Conservation (phyloP, 2,797 vertebrate species). For the Emys orbicularis region DNA sequence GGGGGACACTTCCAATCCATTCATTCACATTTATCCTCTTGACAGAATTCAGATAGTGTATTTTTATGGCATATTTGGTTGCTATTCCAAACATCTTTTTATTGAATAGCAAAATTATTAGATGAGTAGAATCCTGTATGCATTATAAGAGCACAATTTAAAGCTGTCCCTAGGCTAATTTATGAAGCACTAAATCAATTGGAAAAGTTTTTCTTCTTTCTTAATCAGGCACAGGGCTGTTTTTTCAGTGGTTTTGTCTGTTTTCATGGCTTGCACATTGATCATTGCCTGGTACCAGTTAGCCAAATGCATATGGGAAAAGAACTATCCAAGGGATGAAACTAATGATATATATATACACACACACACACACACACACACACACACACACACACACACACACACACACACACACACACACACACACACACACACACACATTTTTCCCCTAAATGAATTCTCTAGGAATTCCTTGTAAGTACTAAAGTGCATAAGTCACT, state of each 20-base stretch:
- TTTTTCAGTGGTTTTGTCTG: slow-evolving; percentile 71
- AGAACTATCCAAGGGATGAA: slow-evolving; percentile 47
- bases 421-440: not conserved
- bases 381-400: not conserved
- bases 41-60: slow-evolving; percentile 45
- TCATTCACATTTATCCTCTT: slow-evolving; percentile 72
- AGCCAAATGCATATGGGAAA: slow-evolving; percentile 49
- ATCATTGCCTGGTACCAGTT: slow-evolving; percentile 44
- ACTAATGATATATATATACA: not conserved
- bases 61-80: slow-evolving; percentile 70
- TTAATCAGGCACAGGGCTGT: slow-evolving; percentile 67
- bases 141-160: slow-evolving; percentile 80
- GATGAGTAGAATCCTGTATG: slow-evolving; percentile 79
- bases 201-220: slow-evolving; percentile 68
- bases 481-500: slow-evolving; percentile 50
- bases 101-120: slow-evolving; percentile 81
- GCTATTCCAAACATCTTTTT: slow-evolving; percentile 79
- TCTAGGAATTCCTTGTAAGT: slow-evolving; percentile 42
- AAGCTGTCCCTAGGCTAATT: slow-evolving; percentile 80
- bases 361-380: not conserved
- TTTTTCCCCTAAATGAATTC: slow-evolving; percentile 12
- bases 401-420: not conserved
- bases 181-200: slow-evolving; percentile 79
- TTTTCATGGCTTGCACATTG: slow-evolving; percentile 51
- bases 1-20: slow-evolving; percentile 52